phyloP scores from a whole-genome alignment of 2,113 vertebrate genomes.

The Rafetus swinhoei region DNA sequence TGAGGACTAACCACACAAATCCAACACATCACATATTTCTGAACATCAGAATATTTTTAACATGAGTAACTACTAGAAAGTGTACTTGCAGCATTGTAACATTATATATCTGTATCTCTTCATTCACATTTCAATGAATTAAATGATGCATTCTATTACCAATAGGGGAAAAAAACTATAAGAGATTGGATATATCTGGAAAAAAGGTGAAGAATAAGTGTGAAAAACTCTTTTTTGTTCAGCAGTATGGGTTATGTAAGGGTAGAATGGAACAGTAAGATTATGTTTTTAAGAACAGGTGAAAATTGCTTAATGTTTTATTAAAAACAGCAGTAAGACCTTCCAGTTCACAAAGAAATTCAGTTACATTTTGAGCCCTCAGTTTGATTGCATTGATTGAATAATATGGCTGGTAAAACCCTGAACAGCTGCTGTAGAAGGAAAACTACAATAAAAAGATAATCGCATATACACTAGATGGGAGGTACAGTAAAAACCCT shows the following conservation, averaged over 20 bases:
- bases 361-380: slow-evolving; percentile 33
- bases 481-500: slow-evolving; percentile 15
- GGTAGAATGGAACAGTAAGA: slow-evolving; percentile 8
- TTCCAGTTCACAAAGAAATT: slow-evolving; percentile 38
- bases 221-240: slow-evolving; percentile 30
- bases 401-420: slow-evolving; percentile 51
- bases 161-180: background rate
- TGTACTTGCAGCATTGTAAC: background rate
- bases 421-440: slow-evolving; percentile 29
- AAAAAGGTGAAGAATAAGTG: background rate
- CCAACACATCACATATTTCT: background rate
- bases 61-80: background rate
- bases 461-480: background rate
- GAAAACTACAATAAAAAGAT: slow-evolving; percentile 57
- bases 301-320: slow-evolving; percentile 37
- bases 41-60: background rate
- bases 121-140: background rate
- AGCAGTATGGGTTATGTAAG: background rate
- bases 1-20: background rate
- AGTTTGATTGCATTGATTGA: slow-evolving; percentile 59
- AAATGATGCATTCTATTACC: background rate
- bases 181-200: background rate
- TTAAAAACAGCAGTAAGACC: slow-evolving; percentile 2
- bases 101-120: background rate
- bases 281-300: background rate